Conservation (phyloP, 2,888 invertebrate genomes). For the Monochamus alternatus region DNA sequence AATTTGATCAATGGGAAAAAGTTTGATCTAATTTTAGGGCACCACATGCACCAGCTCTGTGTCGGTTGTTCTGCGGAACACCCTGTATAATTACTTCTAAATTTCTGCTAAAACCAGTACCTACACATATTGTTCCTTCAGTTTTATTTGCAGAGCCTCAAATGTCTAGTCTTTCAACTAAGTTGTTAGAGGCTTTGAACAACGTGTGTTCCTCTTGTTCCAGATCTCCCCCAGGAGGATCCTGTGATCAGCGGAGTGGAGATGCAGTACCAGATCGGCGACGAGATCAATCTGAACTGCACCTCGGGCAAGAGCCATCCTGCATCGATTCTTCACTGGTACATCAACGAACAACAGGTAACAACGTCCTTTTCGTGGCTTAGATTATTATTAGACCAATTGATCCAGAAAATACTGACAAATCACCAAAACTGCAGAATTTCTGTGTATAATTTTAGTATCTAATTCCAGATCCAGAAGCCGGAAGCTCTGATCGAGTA, state of each 20-base stretch:
- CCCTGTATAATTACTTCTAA: no score
- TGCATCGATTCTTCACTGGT: constrained; percentile 83
- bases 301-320: constrained; percentile 85
- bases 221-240: constrained; percentile 79
- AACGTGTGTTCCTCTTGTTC: constrained; percentile 51
- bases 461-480: constrained; percentile 71
- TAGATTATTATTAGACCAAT: no score
- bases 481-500: constrained; percentile 73
- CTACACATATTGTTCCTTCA: no score
- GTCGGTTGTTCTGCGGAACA: no score
- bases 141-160: no score
- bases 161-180: not conserved
- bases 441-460: not conserved
- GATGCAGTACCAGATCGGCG: constrained; percentile 82
- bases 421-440: no score
- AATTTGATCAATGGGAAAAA: no score
- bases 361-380: not conserved
- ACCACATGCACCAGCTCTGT: no score
- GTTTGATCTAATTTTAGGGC: no score
- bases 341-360: constrained; percentile 85
- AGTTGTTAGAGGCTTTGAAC: constrained; percentile 19
- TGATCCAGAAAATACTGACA: no score
- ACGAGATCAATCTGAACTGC: constrained; percentile 83
- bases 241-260: constrained; percentile 84
- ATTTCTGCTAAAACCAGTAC: no score